A percentile compares a stretch with the other conserved stretches of the same genome.
Conservation (phyloP, 2,888 invertebrate species). For the Hypena proboscidalis region DNA sequence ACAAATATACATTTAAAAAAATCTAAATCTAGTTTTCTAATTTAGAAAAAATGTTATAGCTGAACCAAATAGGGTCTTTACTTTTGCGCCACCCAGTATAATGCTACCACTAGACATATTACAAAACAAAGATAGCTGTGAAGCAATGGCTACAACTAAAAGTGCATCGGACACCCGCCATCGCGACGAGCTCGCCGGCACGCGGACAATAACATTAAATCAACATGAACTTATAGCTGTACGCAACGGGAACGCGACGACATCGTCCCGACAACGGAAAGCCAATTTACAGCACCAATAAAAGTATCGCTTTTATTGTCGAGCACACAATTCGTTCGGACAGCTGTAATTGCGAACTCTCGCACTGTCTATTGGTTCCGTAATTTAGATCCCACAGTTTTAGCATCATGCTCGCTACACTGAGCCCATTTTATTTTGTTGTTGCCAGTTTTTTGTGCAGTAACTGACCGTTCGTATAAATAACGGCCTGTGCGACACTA, state of each 20-base stretch:
- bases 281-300: constrained; percentile 78
- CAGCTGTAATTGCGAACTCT: constrained; percentile 81
- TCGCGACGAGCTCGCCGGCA: constrained; percentile 40
- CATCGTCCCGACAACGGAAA: constrained; percentile 63
- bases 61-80: no score
- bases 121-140: no score
- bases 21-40: no score
- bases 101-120: no score
- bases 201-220: constrained; percentile 69
- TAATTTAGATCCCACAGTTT: constrained; percentile 77
- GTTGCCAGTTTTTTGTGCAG: constrained; percentile 22
- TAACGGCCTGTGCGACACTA: constrained; percentile 25
- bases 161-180: constrained; percentile 26
- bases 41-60: no score
- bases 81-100: no score
- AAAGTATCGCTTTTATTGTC: constrained; percentile 82
- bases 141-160: constrained; percentile 7
- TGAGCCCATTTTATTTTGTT: constrained; percentile 45
- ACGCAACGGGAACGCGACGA: constrained; percentile 64
- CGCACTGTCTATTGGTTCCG: constrained; percentile 75
- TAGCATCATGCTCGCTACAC: constrained; percentile 60
- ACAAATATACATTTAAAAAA: no score
- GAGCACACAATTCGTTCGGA: constrained; percentile 79
- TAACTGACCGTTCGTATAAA: constrained; percentile 33
- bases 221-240: constrained; percentile 65